Percentiles rank a stretch among this genome's conserved stretches.
Conservation (phyloP, 2,888 invertebrate genomes). For the Erpobdella octoculata region DNA sequence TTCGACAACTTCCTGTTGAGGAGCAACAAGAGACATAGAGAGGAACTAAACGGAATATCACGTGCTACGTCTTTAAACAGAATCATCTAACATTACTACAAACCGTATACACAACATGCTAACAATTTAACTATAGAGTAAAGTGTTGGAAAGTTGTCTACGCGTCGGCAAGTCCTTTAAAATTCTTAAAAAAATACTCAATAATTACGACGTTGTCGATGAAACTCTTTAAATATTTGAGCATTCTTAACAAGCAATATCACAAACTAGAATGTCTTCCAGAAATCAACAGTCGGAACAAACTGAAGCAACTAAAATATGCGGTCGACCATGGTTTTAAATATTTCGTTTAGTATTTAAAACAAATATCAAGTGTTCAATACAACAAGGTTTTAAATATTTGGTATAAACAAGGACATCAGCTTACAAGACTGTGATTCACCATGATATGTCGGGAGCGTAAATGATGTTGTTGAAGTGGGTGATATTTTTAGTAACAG, state of each 20-base stretch:
- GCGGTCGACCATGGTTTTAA: neutral
- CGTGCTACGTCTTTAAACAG: neutral
- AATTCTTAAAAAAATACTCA: conserved; percentile 5
- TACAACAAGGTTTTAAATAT: neutral
- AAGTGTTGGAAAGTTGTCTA: conserved; percentile 8
- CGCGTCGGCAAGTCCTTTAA: too few relatives aligned
- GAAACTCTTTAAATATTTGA: neutral
- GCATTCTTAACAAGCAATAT: neutral
- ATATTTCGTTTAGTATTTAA: neutral
- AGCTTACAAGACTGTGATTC: neutral
- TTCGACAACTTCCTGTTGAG: neutral
- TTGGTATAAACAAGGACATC: too few relatives aligned
- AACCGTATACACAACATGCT: conserved; percentile 5
- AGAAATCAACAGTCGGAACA: too few relatives aligned
- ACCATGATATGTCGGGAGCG: conserved; percentile 9
- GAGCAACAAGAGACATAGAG: neutral
- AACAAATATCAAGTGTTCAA: neutral
- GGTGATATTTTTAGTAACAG: too few relatives aligned
- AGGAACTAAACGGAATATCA: neutral
- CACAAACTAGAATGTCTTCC: neutral
- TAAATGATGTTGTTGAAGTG: too few relatives aligned
- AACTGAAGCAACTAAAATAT: neutral
- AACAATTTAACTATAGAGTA: neutral
- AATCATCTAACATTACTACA: conserved; percentile 1
- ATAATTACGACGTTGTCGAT: neutral